Conservation (phyloP, 1,140 invertebrate species). For the Danaus plexippus region DNA sequence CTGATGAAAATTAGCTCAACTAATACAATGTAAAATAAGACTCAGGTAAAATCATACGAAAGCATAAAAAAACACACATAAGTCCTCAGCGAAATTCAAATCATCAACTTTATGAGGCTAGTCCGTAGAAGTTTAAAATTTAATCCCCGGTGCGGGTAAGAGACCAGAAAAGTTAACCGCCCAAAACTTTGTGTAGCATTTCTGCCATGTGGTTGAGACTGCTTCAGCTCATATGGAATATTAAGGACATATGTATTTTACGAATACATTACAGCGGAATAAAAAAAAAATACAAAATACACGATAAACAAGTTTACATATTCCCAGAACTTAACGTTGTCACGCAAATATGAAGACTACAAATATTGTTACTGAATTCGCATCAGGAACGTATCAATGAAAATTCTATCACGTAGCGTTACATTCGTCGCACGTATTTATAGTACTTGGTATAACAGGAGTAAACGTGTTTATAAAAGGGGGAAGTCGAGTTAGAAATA, state of each 20-base stretch:
- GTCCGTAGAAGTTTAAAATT: slow-evolving; percentile 55
- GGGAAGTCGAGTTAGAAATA: slow-evolving; percentile 26
- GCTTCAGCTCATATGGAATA: slow-evolving; percentile 21
- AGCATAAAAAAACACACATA: not conserved
- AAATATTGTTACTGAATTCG: too few species aligned
- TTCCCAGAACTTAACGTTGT: not conserved
- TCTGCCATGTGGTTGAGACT: slow-evolving; percentile 33
- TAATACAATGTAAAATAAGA: slow-evolving; percentile 6
- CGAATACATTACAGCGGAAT: not conserved
- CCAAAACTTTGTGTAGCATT: slow-evolving; percentile 47
- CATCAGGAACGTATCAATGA: too few species aligned
- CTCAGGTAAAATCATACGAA: slow-evolving; percentile 18
- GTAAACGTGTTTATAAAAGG: slow-evolving; percentile 21
- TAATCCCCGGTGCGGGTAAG: slow-evolving; percentile 54
- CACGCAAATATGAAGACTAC: too few species aligned
- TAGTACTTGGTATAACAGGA: slow-evolving; percentile 23
- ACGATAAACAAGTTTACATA: not conserved
- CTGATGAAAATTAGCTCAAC: not conserved
- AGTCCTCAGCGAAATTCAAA: slow-evolving; percentile 32
- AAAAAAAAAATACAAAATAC: slow-evolving; percentile 1
- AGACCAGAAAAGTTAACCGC: slow-evolving; percentile 61
- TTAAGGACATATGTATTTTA: slow-evolving; percentile 4
- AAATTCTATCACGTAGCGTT: slow-evolving; percentile 17
- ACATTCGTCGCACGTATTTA: slow-evolving; percentile 24
- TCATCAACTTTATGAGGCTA: slow-evolving; percentile 55